Evolutionary conservation across 2,113 vertebrate species (phyloP), one percentile per base, ranked within the genome.

Genomic region (Tetrax tetrax): DNA sequence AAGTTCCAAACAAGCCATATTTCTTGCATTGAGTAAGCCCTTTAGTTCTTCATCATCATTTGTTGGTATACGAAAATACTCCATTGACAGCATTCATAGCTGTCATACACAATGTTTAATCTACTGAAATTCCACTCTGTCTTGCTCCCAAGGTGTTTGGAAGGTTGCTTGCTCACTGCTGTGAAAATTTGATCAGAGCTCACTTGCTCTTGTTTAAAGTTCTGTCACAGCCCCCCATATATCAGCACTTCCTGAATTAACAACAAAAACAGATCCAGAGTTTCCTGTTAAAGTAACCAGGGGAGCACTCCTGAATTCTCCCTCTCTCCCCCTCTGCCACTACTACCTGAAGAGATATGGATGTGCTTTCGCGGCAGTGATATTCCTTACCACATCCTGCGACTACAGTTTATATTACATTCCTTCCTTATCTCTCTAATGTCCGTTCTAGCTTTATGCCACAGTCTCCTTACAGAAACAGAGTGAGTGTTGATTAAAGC

Each of bases 281-380:
- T 41, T 92, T 95, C 68, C 60, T 3, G 1, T 80, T 71, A 60
- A 88, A 95, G 56, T 43, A 88, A 53, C 63, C 31, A 51, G 21
- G 47, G 51, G 83, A 93, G n/a, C 19, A 75, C 33, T 80, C 54
- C 24, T 57, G 23, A 93, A 33, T 88, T 54, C 45, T 66, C 59
- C 41, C 33, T 75, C 53, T 35, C 23, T 68, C 19, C 70, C 37
- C 13, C 35, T 53, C 33, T 93, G 23, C 37, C 33, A 20, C 38
- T 90, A 75, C 89, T 93, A 93, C 76, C 86, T 95, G 88, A 94
- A 87, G 60, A 94, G 86, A 94, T 92, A 83, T 82, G 72, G 21
- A 53, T 35, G 90, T 83, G 60, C 20, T 94, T 83, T 90, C 38
- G 24, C 17, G n/a, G 20, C 24, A 89, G 33, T 14, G 16, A 5